Evolutionary conservation across 2,888 invertebrate genomes (phyloP).

Genomic region (Lycocerus yunnanus): DNA sequence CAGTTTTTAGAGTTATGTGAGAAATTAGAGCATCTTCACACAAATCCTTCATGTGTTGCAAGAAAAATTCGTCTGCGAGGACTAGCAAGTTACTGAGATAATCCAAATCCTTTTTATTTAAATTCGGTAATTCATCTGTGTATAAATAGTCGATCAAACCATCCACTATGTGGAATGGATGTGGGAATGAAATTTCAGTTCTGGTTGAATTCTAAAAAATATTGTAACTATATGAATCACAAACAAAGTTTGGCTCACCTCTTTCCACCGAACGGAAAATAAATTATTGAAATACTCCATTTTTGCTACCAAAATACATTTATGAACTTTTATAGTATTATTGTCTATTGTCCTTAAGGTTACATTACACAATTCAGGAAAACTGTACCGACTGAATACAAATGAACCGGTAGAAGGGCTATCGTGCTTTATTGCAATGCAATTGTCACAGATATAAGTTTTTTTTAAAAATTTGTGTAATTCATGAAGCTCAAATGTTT

Average conservation of each 20-base stretch:
- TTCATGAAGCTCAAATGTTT: constrained; percentile 58
- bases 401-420: background rate
- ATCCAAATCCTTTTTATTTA: constrained; percentile 68
- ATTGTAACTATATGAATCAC: background rate
- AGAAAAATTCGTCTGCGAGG: constrained; percentile 80
- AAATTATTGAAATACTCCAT: constrained; percentile 87
- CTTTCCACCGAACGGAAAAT: constrained; percentile 79
- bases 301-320: constrained; percentile 78
- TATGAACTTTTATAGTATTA: constrained; percentile 68
- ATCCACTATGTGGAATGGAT: constrained; percentile 64
- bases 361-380: constrained; percentile 51
- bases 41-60: constrained; percentile 71
- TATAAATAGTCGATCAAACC: constrained; percentile 78
- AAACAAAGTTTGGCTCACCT: constrained; percentile 57
- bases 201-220: constrained; percentile 8
- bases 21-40: constrained; percentile 71
- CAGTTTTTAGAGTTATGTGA: constrained; percentile 74
- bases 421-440: constrained; percentile 3
- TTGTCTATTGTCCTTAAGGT: constrained; percentile 50
- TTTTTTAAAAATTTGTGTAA: constrained; percentile 61
- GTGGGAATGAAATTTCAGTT: constrained; percentile 62
- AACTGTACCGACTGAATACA: constrained; percentile 14
- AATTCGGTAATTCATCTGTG: constrained; percentile 66
- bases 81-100: constrained; percentile 74
- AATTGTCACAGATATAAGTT: constrained; percentile 38